Percentiles rank a stretch among this genome's conserved stretches.
These are phyloP conservation scores for Molothrus ater DNA, from an alignment of 2,797 vertebrate species.

Conservation along the genomic window DNA sequence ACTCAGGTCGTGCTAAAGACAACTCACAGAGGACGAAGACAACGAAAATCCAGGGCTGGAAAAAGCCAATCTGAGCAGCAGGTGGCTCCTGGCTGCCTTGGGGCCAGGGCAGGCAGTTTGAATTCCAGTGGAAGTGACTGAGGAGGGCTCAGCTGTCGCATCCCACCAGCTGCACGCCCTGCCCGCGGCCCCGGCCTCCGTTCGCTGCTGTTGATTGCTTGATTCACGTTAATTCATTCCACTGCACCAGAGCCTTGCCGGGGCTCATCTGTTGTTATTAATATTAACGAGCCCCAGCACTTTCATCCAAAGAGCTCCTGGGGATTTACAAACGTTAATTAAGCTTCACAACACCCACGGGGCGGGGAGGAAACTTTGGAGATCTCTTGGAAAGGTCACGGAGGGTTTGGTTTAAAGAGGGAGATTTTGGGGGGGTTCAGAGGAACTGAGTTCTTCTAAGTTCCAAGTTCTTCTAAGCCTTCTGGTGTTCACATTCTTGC, in stretches of 20 bases:
- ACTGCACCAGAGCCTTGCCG: neutral
- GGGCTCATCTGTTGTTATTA: slow-evolving; percentile 54
- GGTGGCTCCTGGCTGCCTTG: neutral
- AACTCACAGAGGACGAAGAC: accelerated
- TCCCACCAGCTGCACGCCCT: slow-evolving; percentile 37
- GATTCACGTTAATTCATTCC: slow-evolving; percentile 36
- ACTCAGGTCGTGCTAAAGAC: neutral
- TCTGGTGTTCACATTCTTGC: no score
- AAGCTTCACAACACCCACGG: slow-evolving; percentile 3
- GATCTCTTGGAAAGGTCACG: slow-evolving; percentile 49
- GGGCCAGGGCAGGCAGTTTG: neutral
- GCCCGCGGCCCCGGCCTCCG: neutral
- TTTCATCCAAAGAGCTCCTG: neutral
- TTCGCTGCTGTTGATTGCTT: slow-evolving; percentile 25
- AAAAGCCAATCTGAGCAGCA: neutral
- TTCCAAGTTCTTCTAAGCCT: neutral
- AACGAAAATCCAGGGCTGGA: neutral
- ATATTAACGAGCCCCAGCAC: slow-evolving; percentile 31
- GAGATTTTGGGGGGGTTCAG: neutral
- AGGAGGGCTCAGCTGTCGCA: slow-evolving; percentile 30
- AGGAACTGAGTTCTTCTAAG: neutral
- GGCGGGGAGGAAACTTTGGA: slow-evolving; percentile 21
- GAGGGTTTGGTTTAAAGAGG: slow-evolving; percentile 4
- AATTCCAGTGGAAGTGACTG: slow-evolving; percentile 12
- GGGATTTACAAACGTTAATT: slow-evolving; percentile 52